phyloP scores from a whole-genome alignment of 2,113 vertebrate species.

The Nyctibius bracteatus region DNA sequence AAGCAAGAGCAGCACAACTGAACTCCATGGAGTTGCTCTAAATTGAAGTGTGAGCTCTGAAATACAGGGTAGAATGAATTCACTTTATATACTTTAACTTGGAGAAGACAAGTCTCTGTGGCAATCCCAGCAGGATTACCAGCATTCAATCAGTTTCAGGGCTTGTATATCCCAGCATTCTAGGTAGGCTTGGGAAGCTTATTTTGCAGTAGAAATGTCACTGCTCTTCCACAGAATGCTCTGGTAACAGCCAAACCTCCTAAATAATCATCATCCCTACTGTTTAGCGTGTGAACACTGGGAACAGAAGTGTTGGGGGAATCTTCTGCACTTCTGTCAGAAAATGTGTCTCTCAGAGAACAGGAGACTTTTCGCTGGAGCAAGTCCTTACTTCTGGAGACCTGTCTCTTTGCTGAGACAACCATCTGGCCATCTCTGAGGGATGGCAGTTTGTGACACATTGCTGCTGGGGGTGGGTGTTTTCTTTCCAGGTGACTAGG shows the following conservation, averaged over 20 bases:
- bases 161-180: background rate
- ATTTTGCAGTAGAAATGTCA: slow-evolving; percentile 17
- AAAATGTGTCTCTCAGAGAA: background rate
- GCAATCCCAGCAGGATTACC: background rate
- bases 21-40: background rate
- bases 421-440: slow-evolving; percentile 6
- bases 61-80: slow-evolving; percentile 33
- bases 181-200: slow-evolving; percentile 3
- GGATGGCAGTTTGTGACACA: background rate
- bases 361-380: background rate
- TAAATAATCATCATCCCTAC: background rate
- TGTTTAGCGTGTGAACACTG: background rate
- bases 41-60: slow-evolving; percentile 34
- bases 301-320: slow-evolving; percentile 16
- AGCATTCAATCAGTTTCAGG: background rate
- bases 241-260: background rate
- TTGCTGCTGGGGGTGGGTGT: background rate
- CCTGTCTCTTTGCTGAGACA: slow-evolving; percentile 23
- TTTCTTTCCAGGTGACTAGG: background rate
- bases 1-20: background rate
- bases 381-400: slow-evolving; percentile 5
- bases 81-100: background rate
- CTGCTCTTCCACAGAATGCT: slow-evolving; percentile 13
- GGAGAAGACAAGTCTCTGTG: background rate
- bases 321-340: background rate